Evolutionary conservation across 2,888 invertebrate genomes (phyloP), one percentile per base, ranked within the genome.

Genomic region (Conistra vaccinii): DNA sequence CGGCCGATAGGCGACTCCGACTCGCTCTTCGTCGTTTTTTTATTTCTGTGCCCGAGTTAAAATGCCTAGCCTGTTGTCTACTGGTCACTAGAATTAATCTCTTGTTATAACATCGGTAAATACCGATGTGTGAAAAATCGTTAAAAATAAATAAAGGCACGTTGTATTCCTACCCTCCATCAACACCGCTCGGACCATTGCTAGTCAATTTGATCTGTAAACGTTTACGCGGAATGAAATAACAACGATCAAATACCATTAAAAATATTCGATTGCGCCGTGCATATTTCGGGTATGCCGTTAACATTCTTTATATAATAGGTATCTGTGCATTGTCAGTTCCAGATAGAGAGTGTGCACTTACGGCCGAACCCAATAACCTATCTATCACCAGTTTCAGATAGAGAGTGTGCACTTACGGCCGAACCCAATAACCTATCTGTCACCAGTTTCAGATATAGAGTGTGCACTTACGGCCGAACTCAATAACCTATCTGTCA

Each of bases 181-280:
- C 26, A 63, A 32, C 20, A 14, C 20, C 23, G 63, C 35, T 29
- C n/a, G 7, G 35, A 35, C 20, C 14, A 20, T 29, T 57, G 32
- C 17, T 17, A 23, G 57, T 53, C 20, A 63, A 55, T 70, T 71
- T 42, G 29, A 53, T 55, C 14, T 12, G 10, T 35, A 32, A 65
- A 53, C 51, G 35, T 62, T 55, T 12, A 73, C 51, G 29, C 48
- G n/a, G 20, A 69, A 66, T 57, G 3, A 58, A 82, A 76, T 35
- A 62, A 26, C 14, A 26, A 12, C 23, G 45, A 26, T 55, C 20
- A 53, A 53, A 20, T 17, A 32, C 14, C 2, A 20, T 20, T 10
- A 6, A 23, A 67, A 65, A 17, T 9, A 55, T 26, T 35, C n/a
- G 14, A 45, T 69, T 72, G 12, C 57, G 53, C 63, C 12, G 23